Conservation (phyloP, 2,113 vertebrate species). For the Apodemus speciosus region DNA sequence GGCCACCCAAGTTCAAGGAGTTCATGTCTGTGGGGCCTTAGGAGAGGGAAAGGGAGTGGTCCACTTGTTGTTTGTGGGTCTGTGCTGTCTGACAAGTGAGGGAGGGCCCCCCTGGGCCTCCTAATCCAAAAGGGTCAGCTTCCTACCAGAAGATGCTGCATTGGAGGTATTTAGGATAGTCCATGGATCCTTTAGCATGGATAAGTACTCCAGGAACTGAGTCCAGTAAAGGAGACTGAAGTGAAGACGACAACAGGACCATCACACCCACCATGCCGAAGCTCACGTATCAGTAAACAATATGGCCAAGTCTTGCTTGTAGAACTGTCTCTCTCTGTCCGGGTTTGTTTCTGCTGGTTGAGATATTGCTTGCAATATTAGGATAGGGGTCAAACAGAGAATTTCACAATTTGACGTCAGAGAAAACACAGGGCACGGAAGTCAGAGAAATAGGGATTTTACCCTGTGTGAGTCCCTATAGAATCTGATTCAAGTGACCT, state of each 20-base stretch:
- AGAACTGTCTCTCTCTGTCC: background rate
- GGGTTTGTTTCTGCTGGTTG: slow-evolving; percentile 40
- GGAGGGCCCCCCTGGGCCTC: background rate
- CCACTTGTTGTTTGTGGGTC: background rate
- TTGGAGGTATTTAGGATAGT: background rate
- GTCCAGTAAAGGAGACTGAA: background rate
- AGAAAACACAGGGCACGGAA: background rate
- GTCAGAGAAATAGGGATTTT: background rate
- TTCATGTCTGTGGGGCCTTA: background rate
- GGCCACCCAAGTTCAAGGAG: slow-evolving; percentile 55
- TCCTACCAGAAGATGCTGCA: background rate
- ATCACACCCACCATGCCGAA: background rate
- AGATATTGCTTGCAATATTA: background rate
- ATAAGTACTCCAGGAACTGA: background rate
- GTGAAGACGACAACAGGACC: background rate
- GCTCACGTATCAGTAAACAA: background rate
- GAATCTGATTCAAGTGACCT: background rate
- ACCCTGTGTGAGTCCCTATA: background rate
- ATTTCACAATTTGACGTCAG: background rate
- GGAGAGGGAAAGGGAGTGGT: background rate
- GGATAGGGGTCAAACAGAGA: background rate
- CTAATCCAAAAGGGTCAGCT: background rate
- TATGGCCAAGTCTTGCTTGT: background rate
- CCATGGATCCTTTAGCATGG: background rate
- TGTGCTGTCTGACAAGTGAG: background rate